Evolutionary conservation across 1,140 invertebrate genomes (phyloP).

Genomic region (Plodia interpunctella): DNA sequence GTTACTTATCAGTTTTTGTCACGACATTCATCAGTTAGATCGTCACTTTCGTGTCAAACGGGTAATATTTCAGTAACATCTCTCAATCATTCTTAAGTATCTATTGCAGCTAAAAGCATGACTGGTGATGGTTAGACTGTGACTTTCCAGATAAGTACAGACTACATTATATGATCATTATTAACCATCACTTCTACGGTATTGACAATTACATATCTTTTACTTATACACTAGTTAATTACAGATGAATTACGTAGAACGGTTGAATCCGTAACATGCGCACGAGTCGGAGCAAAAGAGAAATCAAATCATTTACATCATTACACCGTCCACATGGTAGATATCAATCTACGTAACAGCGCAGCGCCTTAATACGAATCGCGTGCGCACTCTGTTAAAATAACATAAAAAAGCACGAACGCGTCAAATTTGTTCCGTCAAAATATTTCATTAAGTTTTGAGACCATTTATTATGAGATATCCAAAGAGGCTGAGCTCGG

Average conservation of each 20-base stretch:
- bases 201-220: too few relatives aligned
- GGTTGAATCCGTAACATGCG: background rate
- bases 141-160: too few relatives aligned
- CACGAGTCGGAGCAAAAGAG: background rate
- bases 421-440: slow-evolving; percentile 12
- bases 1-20: slow-evolving; percentile 38
- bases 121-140: too few relatives aligned
- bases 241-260: background rate
- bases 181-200: too few relatives aligned
- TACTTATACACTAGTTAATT: too few relatives aligned
- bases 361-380: slow-evolving; percentile 5
- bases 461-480: slow-evolving; percentile 9
- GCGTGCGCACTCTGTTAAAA: slow-evolving; percentile 11
- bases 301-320: slow-evolving; percentile 6
- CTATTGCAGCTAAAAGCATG: too few relatives aligned
- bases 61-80: background rate
- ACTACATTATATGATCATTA: too few relatives aligned
- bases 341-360: slow-evolving; percentile 11
- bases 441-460: slow-evolving; percentile 11
- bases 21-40: slow-evolving; percentile 18
- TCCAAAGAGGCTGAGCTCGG: slow-evolving; percentile 1
- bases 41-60: background rate
- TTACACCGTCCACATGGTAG: slow-evolving; percentile 1
- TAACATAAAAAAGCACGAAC: slow-evolving; percentile 7
- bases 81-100: background rate